These are phyloP conservation scores for Bergia sp. DNA, from an alignment of 92 coral and sea anemone species.

Conservation along the genomic window DNA sequence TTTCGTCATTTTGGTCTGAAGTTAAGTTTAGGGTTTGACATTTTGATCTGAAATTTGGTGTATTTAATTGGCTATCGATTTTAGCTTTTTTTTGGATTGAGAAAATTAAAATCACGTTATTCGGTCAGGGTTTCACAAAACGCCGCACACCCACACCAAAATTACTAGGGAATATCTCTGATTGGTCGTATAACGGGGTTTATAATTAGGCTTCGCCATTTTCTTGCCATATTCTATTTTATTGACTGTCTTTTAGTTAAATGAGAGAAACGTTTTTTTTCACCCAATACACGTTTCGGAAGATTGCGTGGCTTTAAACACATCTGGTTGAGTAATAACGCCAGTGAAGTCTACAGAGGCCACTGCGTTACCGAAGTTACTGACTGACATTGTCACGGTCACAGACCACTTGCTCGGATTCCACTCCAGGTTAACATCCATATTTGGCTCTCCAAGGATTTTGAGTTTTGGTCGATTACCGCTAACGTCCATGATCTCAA, in stretches of 20 bases:
- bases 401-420: neutral
- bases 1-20: no score
- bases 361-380: neutral
- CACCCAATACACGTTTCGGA: neutral
- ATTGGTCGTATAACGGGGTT: no score
- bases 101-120: no score
- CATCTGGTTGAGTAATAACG: neutral
- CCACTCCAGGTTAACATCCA: neutral
- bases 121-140: no score
- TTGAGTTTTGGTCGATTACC: constrained; percentile 3
- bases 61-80: no score
- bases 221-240: no score
- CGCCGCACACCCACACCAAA: no score
- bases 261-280: neutral
- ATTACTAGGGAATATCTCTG: no score
- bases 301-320: neutral
- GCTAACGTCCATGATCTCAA: constrained; percentile 12
- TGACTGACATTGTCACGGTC: neutral
- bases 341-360: neutral
- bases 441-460: neutral
- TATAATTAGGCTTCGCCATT: neutral
- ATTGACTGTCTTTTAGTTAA: no score
- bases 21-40: no score
- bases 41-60: no score
- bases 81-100: no score